Conservation (phyloP, 2,797 vertebrate species). For the Fistularia tabacaria region DNA sequence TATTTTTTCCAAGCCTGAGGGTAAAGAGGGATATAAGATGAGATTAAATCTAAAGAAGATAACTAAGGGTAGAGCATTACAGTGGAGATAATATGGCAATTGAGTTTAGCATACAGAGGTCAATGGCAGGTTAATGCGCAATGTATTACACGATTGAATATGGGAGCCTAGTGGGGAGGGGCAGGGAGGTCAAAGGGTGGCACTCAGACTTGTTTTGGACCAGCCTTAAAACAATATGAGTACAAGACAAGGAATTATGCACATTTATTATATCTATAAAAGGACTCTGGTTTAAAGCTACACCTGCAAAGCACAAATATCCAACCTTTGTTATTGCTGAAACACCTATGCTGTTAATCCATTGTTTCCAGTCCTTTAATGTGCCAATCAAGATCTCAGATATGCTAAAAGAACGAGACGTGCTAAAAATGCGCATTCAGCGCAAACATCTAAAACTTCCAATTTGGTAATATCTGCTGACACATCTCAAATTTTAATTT, state of each 20-base stretch:
- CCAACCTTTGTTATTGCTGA: slow-evolving; percentile 5
- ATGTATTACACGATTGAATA: slow-evolving; percentile 56
- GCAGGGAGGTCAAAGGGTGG: slow-evolving; percentile 37
- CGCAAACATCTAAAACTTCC: slow-evolving; percentile 7
- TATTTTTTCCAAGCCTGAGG: slow-evolving; percentile 41
- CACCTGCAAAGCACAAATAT: background rate
- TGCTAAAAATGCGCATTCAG: background rate
- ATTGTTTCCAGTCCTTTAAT: background rate
- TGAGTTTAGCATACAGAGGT: slow-evolving; percentile 68
- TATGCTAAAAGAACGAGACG: background rate
- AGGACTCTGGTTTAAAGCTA: slow-evolving; percentile 29
- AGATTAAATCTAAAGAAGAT: slow-evolving; percentile 49
- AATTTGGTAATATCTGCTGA: slow-evolving; percentile 19
- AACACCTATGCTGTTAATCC: background rate
- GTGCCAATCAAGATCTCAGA: background rate
- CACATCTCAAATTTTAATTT: slow-evolving; percentile 23
- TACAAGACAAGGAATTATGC: slow-evolving; percentile 37
- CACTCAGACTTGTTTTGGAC: slow-evolving; percentile 44
- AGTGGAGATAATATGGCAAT: slow-evolving; percentile 60
- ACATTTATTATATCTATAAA: slow-evolving; percentile 54
- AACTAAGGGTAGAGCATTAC: slow-evolving; percentile 58
- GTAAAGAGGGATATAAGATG: slow-evolving; percentile 52
- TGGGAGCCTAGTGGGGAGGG: slow-evolving; percentile 22
- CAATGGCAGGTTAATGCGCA: slow-evolving; percentile 68
- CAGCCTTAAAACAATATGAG: slow-evolving; percentile 45